Percentiles rank a stretch among this genome's conserved stretches.
These are phyloP conservation scores for Monarcha castaneiventris DNA, from an alignment of 2,113 vertebrate species.

Conservation along the genomic window DNA sequence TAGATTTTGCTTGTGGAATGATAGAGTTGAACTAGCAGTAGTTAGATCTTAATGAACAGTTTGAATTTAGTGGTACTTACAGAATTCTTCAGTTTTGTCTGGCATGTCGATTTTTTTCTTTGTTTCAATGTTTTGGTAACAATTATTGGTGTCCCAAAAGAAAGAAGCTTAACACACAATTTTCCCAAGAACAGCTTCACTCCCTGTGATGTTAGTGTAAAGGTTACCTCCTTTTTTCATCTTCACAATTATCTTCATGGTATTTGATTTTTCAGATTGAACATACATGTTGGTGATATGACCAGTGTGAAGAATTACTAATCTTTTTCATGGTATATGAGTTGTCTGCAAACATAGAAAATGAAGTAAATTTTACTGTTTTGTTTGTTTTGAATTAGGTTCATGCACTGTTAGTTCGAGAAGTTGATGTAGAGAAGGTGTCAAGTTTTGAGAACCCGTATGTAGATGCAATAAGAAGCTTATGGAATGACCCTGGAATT, in stretches of 20 bases:
- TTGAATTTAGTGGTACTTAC: not conserved
- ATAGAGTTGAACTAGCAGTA: not conserved
- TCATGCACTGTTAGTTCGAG: conserved; percentile 83
- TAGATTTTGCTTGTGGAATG: not conserved
- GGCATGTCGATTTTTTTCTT: not conserved
- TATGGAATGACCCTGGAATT: conserved; percentile 95
- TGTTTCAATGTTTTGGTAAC: not conserved
- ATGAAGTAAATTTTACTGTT: not conserved
- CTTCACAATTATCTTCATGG: not conserved
- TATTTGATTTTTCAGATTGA: not conserved
- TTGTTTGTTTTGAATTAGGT: conserved; percentile 68
- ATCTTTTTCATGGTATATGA: not conserved
- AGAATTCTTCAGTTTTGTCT: not conserved
- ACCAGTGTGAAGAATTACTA: not conserved
- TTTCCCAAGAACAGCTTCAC: not conserved
- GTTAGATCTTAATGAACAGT: not conserved
- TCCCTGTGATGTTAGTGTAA: not conserved
- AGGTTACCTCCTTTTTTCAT: not conserved
- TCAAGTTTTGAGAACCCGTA: conserved; percentile 79
- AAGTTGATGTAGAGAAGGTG: conserved; percentile 85
- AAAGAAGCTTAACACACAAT: not conserved
- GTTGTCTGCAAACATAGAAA: not conserved
- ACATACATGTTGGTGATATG: accelerated
- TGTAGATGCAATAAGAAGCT: conserved; percentile 89
- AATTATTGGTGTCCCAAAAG: not conserved